A percentile compares a stretch with the other conserved stretches of the same genome.
These are phyloP conservation scores for Hoplostethus mediterraneus DNA, from an alignment of 2,797 vertebrate genomes.

Conservation along the genomic window DNA sequence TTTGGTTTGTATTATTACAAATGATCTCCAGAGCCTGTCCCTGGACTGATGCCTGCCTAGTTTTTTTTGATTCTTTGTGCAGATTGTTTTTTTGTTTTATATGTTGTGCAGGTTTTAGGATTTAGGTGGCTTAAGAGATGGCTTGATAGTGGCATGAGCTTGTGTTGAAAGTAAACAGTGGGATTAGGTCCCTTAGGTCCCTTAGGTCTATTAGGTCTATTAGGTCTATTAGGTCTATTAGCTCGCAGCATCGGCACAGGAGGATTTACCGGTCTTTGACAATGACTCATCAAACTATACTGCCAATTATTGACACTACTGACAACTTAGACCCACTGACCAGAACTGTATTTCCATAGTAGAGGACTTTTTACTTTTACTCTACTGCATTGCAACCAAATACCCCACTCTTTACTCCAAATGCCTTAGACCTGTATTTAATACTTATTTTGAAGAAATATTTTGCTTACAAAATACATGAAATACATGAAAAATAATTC, in stretches of 20 bases:
- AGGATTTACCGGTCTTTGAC: slow-evolving; percentile 59
- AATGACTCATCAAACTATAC: slow-evolving; percentile 63
- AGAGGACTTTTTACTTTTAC: background rate
- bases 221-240: slow-evolving; percentile 38
- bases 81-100: slow-evolving; percentile 10
- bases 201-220: slow-evolving; percentile 50
- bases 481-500: no score
- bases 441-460: no score
- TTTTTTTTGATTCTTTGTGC: background rate
- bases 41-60: background rate
- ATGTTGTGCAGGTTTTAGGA: slow-evolving; percentile 6
- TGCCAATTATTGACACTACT: slow-evolving; percentile 29
- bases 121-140: background rate
- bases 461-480: no score
- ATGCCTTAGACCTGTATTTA: no score
- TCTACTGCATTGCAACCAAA: background rate
- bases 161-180: slow-evolving; percentile 54
- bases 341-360: background rate
- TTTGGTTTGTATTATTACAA: background rate
- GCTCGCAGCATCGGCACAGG: slow-evolving; percentile 39
- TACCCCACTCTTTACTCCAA: background rate
- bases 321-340: slow-evolving; percentile 1
- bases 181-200: slow-evolving; percentile 54
- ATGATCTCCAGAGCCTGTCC: background rate
- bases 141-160: slow-evolving; percentile 25